phyloP scores from a whole-genome alignment of 2,797 vertebrate genomes.

The Alouatta caraya region DNA sequence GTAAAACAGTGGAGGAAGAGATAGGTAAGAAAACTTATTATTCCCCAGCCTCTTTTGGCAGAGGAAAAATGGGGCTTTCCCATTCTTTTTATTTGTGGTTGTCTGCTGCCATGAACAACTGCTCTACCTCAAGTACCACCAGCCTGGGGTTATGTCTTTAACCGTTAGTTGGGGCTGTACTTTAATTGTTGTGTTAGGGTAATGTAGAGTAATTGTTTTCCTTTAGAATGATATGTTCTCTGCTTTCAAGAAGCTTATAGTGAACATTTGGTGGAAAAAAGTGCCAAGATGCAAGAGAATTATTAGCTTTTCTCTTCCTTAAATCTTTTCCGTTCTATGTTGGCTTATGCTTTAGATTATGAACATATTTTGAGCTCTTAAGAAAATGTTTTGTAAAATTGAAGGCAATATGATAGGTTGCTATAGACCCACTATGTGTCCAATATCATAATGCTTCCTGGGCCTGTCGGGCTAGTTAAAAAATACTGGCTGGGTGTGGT shows the following conservation, averaged over 20 bases:
- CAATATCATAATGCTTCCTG: not conserved
- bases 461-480: not conserved
- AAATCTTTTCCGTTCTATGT: not conserved
- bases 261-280: not conserved
- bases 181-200: not conserved
- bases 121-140: not conserved
- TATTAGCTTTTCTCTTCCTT: not conserved
- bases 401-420: not conserved
- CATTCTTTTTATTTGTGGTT: not conserved
- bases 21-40: not conserved
- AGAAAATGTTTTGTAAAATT: not conserved
- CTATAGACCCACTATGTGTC: not conserved
- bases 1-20: not conserved
- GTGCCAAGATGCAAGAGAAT: not conserved
- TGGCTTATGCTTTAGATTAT: conserved; percentile 46
- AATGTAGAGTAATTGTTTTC: not conserved
- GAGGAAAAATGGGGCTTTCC: not conserved
- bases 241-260: not conserved
- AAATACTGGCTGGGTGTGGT: not conserved
- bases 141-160: not conserved
- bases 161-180: not conserved
- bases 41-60: not conserved
- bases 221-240: not conserved
- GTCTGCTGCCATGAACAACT: not conserved
- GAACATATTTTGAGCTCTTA: conserved; percentile 1